Conservation (phyloP, 2,888 invertebrate species). For the Boloria euphrosyne region DNA sequence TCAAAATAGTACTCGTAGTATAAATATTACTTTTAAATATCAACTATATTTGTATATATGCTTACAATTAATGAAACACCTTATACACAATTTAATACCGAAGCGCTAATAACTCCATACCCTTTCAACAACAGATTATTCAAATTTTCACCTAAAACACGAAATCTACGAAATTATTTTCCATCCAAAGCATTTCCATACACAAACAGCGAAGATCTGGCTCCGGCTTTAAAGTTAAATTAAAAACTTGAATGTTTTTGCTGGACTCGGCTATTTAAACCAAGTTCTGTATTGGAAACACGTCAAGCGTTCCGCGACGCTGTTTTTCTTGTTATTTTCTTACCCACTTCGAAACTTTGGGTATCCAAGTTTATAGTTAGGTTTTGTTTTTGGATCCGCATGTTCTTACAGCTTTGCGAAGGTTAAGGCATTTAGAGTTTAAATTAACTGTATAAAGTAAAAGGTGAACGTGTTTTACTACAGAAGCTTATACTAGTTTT, state of each 20-base stretch:
- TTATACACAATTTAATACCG: too few species aligned
- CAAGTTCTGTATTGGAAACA: conserved; percentile 58
- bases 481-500: too few species aligned
- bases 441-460: background rate
- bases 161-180: conserved; percentile 17
- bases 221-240: conserved; percentile 45
- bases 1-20: too few species aligned
- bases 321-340: conserved; percentile 56
- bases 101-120: too few species aligned
- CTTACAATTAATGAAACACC: too few species aligned
- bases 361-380: conserved; percentile 31
- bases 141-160: conserved; percentile 1
- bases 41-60: too few species aligned
- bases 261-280: conserved; percentile 41
- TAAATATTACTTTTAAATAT: too few species aligned
- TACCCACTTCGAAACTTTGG: conserved; percentile 41
- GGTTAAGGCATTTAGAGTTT: background rate
- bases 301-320: conserved; percentile 55
- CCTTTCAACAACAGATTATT: too few species aligned
- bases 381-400: conserved; percentile 27
- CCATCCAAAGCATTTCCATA: conserved; percentile 20
- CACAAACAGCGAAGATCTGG: conserved; percentile 33
- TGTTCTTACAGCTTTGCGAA: background rate
- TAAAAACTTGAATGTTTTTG: conserved; percentile 45
- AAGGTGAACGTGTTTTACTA: too few species aligned